Base-by-base conservation (phyloP, 2,888 invertebrate genomes). In the Stratiomys singularior region DNA sequence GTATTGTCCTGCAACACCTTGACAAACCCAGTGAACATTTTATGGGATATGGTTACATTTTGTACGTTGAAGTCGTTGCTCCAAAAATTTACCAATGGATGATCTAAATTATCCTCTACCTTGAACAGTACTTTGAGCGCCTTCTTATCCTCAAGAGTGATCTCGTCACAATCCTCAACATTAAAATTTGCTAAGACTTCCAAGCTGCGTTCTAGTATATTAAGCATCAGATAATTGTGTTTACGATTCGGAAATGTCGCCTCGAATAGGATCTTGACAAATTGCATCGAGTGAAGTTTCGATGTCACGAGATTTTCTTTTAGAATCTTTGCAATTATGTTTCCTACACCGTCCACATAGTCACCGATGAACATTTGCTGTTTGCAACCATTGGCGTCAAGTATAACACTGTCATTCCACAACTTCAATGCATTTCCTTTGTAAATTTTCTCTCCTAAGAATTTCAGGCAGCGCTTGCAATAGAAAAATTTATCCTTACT, bases 401-500 rank as follows among this genome's bases (percentile, higher is more conserved):
- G 37, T 2, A 23, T 18, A 30, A 23, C 58, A 58, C 47, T 46
- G 56, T 79, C 79, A n/a, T 74, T 77, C 77, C 78, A 79, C 23
- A 79, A n/a, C 23, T 78, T 77, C 7, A 78, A 3, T 7, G 76
- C 74, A 13, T 76, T 77, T n/a, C 52, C 76, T 3, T 30, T 25
- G 72, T 63, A 63, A 4, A 46, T 28, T 64, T 58, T 52, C 56
- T 80, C 71, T 15, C 81, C 80, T 4, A 81, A n/a, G 23, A 79
- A 76, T 60, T 79, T 72, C n/a, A 80, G 46, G 52, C 81, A 81
- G 9, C 80, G 64, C n/a, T 77, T 76, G 37, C 81, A 81, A 46
- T 80, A 78, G 37, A 79, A 30, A 47, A 74, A 37, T 23, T 60
- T 47, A n/a, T 78, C 78, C 30, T 78, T 78, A 37, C 44, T 67